phyloP scores from a whole-genome alignment of 2,888 invertebrate genomes.

The Scaptomyza reducta region DNA sequence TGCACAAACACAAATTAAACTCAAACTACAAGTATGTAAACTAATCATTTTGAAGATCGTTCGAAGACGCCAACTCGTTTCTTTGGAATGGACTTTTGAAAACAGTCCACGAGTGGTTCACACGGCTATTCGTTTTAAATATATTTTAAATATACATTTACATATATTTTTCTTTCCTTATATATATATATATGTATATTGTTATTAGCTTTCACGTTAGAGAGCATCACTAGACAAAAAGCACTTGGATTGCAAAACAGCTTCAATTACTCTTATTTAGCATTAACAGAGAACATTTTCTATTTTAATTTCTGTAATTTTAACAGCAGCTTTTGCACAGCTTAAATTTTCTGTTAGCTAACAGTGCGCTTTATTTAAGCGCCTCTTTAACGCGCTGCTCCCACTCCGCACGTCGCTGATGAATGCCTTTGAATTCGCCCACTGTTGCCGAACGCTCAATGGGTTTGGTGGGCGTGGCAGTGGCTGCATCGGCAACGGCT shows the following conservation, averaged over 20 bases:
- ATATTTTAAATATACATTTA: slow-evolving; percentile 12
- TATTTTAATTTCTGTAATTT: not conserved
- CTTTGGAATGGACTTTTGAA: slow-evolving; percentile 60
- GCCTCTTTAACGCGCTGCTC: slow-evolving; percentile 90
- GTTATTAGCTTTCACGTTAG: slow-evolving; percentile 27
- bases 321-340: not conserved
- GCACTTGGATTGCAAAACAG: slow-evolving; percentile 58
- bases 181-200: slow-evolving; percentile 6
- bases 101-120: slow-evolving; percentile 24
- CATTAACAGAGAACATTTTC: slow-evolving; percentile 4
- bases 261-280: not conserved
- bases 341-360: slow-evolving; percentile 4
- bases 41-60: slow-evolving; percentile 65
- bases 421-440: slow-evolving; percentile 88
- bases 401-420: slow-evolving; percentile 91
- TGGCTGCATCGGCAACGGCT: slow-evolving; percentile 45
- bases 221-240: slow-evolving; percentile 59
- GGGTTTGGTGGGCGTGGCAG: slow-evolving; percentile 56
- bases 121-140: slow-evolving; percentile 11
- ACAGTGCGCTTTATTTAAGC: slow-evolving; percentile 67
- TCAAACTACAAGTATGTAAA: slow-evolving; percentile 35
- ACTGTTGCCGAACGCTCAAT: slow-evolving; percentile 82
- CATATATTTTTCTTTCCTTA: not conserved
- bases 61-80: slow-evolving; percentile 48
- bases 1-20: slow-evolving; percentile 56